A percentile compares a stretch with the other conserved stretches of the same genome.
phyloP scores from a whole-genome alignment of 2,888 invertebrate species.

The Drosophila quinaria region DNA sequence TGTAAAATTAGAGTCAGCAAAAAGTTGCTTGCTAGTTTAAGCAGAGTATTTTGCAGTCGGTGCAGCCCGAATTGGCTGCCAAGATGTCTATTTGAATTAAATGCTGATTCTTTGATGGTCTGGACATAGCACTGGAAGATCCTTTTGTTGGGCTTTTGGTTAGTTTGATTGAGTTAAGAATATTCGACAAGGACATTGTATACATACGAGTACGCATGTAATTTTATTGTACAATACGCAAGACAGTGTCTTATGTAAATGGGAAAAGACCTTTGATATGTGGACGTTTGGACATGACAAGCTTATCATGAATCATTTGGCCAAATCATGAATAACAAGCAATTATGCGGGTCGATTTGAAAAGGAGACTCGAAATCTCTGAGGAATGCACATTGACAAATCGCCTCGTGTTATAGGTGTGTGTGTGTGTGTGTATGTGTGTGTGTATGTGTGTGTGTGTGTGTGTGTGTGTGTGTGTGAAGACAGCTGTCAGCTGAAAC shows the following conservation, averaged over 20 bases:
- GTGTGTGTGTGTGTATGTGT: slow-evolving; percentile 17
- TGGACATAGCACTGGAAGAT: slow-evolving; percentile 17
- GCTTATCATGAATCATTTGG: slow-evolving; percentile 64
- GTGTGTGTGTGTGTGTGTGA: slow-evolving; percentile 22
- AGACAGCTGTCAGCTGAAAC: slow-evolving; percentile 68
- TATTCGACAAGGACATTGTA: slow-evolving; percentile 14
- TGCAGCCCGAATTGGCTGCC: background rate
- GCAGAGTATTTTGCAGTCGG: slow-evolving; percentile 1
- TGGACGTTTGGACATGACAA: slow-evolving; percentile 42
- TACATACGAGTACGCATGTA: background rate
- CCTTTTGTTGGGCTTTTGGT: slow-evolving; percentile 9
- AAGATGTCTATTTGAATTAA: slow-evolving; percentile 49
- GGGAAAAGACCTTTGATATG: slow-evolving; percentile 26
- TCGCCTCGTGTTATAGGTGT: slow-evolving; percentile 12
- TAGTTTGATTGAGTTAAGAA: slow-evolving; percentile 32
- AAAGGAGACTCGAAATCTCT: slow-evolving; percentile 17
- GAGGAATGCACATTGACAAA: slow-evolving; percentile 53
- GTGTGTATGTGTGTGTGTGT: slow-evolving; percentile 11
- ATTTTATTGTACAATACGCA: background rate
- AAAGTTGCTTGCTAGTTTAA: too few relatives aligned
- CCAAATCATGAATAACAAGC: slow-evolving; percentile 74
- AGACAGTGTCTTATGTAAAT: slow-evolving; percentile 3
- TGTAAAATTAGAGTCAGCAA: too few relatives aligned
- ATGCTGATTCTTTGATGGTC: slow-evolving; percentile 40
- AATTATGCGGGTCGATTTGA: slow-evolving; percentile 69